Evolutionary conservation across 2,797 vertebrate genomes (phyloP), one percentile per base, ranked within the genome.

Genomic region (Chelidonichthys spinosus): DNA sequence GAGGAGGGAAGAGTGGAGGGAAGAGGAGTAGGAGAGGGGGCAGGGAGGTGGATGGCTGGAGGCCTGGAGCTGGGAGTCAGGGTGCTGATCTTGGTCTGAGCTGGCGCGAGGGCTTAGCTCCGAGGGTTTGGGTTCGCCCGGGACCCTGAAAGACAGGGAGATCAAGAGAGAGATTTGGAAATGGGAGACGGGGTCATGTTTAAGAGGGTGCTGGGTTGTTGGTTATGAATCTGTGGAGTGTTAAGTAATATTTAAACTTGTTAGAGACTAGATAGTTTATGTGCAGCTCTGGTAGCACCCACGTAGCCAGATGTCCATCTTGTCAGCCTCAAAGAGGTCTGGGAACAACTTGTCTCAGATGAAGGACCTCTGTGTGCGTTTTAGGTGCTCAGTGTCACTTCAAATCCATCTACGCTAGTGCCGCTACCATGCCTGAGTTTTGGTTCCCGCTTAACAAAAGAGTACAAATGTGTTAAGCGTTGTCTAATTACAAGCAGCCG

Each of bases 1-100:
- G 83, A 71, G 81, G 74, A 0, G 81, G 79, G 90, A 85, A 82
- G 61, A 64, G 72, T 46, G 68, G 83, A 60, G 40, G 69, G 74
- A 80, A 76, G 67, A 54, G 52, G 59, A 35, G 59, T 10, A 11
- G 49, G 49, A 58, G 61, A 68, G 47, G 40, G 10, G 39, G 39
- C 7, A 10, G 55, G 39, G 72, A 65, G 69, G 74, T 72, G 82
- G 55, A 71, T 82, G 82, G 75, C 79, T 83, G 49, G 68, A 65
- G 82, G 88, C 82, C 81, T 81, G 80, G 81, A 80, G 74, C 79
- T 52, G 76, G 77, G 87, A 76, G 85, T 84, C 43, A 42, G 81
- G 83, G 87, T 85, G 80, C 82, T 83, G 77, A 83, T 85, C 86
- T 80, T 56, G 77, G 82, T 80, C 79, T 79, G 74, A 81, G 83